These are phyloP conservation scores for Rissa tridactyla DNA, from an alignment of 2,113 vertebrate genomes.

Conservation along the genomic window DNA sequence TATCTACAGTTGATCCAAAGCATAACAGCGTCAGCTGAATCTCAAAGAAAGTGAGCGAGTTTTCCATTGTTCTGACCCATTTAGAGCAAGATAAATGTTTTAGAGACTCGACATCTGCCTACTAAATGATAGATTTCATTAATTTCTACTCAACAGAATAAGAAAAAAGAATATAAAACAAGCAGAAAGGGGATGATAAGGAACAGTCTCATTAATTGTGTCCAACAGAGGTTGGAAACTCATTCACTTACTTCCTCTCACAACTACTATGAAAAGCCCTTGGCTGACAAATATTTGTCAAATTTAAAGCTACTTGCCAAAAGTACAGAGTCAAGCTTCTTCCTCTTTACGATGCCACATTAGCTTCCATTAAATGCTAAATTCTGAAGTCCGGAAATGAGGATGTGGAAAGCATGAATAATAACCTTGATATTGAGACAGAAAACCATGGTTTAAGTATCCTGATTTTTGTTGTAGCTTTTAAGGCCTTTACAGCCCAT, in stretches of 20 bases:
- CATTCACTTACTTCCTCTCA: not conserved
- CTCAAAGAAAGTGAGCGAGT: not conserved
- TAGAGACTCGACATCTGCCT: not conserved
- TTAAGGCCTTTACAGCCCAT: not conserved
- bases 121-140: not conserved
- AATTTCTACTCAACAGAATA: not conserved
- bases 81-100: not conserved
- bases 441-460: not conserved
- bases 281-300: not conserved
- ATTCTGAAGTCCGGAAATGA: not conserved
- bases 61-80: not conserved
- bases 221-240: not conserved
- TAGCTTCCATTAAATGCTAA: not conserved
- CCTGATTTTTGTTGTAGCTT: not conserved
- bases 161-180: not conserved
- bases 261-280: not conserved
- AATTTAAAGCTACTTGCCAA: not conserved
- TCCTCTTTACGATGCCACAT: not conserved
- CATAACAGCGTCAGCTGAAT: not conserved
- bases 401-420: not conserved
- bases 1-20: not conserved
- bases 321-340: not conserved
- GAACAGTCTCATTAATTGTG: not conserved
- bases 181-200: not conserved
- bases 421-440: not conserved